Evolutionary conservation across 2,888 invertebrate species (phyloP).

Genomic region (Sisyra terminalis): DNA sequence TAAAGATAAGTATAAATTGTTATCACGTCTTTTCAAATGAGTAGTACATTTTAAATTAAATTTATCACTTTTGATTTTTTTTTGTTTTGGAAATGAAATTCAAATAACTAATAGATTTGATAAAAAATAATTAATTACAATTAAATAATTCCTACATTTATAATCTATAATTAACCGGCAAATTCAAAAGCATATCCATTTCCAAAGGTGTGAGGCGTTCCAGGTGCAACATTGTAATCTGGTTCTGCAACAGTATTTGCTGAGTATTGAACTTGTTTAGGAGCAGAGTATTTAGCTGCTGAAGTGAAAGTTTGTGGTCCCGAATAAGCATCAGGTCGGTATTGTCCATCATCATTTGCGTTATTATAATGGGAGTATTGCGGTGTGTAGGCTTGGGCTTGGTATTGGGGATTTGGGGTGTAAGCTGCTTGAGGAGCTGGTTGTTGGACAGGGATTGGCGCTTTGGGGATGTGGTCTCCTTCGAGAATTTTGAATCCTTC

Average conservation of each 20-base stretch:
- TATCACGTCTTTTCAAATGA: no score
- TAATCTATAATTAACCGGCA: slow-evolving; percentile 26
- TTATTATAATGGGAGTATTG: background rate
- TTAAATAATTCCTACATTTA: no score
- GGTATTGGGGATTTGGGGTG: slow-evolving; percentile 18
- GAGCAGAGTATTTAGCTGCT: slow-evolving; percentile 2
- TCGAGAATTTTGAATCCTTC: slow-evolving; percentile 32
- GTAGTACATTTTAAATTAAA: no score
- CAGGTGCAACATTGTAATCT: slow-evolving; percentile 25
- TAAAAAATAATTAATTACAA: no score
- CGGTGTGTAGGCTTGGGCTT: slow-evolving; percentile 8
- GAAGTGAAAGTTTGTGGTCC: slow-evolving; percentile 6
- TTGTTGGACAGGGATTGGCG: slow-evolving; percentile 10
- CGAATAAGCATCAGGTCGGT: slow-evolving; percentile 13
- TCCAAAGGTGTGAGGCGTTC: slow-evolving; percentile 39
- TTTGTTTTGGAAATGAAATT: no score
- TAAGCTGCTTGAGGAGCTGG: slow-evolving; percentile 7
- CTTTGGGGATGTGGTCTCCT: slow-evolving; percentile 28
- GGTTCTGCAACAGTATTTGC: slow-evolving; percentile 15
- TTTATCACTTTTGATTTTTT: no score
- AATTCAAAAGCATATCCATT: slow-evolving; percentile 46
- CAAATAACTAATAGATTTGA: no score
- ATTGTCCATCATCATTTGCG: slow-evolving; percentile 19
- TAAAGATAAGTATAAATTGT: no score
- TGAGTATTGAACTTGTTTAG: slow-evolving; percentile 5